These are phyloP conservation scores for Hydrozoanthus tunicans DNA, from an alignment of 64 coral and sea anemone species.

Conservation along the genomic window DNA sequence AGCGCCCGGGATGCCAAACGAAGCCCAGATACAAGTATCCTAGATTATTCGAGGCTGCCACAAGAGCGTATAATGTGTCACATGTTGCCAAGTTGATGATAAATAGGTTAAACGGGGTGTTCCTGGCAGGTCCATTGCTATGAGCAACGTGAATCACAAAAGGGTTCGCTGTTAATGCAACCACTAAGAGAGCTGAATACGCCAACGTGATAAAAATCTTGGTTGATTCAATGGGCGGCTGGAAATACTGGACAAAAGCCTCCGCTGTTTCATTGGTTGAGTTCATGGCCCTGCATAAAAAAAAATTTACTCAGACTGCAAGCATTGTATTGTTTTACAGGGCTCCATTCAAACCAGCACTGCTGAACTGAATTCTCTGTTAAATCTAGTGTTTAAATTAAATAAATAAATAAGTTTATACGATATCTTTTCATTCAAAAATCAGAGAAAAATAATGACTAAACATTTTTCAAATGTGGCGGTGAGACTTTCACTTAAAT, in stretches of 20 bases:
- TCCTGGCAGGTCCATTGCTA: neutral
- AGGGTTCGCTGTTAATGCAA: neutral
- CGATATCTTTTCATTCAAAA: too few species aligned
- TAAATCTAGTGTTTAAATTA: too few species aligned
- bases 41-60: neutral
- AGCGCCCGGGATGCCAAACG: conserved; percentile 39
- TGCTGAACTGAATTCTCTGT: too few species aligned
- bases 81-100: conserved; percentile 50
- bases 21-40: conserved; percentile 33
- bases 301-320: neutral
- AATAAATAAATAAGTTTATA: too few species aligned
- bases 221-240: neutral
- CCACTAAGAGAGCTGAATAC: neutral
- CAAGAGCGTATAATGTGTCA: conserved; percentile 46
- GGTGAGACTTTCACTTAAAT: too few species aligned
- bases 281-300: conserved; percentile 7
- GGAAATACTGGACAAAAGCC: neutral
- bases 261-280: neutral
- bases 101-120: conserved; percentile 46
- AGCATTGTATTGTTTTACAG: neutral
- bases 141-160: conserved; percentile 1
- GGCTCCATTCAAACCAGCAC: too few species aligned
- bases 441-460: too few species aligned
- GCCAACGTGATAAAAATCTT: neutral
- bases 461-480: too few species aligned